These are phyloP conservation scores for Notamacropus eugenii DNA, from an alignment of 2,797 vertebrate species.

Conservation along the genomic window DNA sequence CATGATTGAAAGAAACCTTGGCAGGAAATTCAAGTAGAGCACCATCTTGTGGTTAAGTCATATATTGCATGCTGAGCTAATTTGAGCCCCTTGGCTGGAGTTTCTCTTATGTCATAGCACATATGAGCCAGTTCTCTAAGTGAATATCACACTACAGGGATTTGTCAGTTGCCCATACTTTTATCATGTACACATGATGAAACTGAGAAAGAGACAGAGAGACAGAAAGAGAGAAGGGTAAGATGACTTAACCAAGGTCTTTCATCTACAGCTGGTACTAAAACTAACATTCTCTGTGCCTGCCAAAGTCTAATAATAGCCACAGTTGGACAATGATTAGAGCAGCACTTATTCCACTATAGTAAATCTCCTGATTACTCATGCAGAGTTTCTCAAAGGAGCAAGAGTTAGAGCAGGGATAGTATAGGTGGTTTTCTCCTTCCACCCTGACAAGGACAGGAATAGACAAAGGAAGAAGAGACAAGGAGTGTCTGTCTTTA, in stretches of 20 bases:
- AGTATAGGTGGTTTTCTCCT: neutral
- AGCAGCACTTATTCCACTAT: neutral
- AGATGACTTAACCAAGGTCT: neutral
- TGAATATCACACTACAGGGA: neutral
- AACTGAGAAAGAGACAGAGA: neutral
- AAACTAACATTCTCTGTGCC: neutral
- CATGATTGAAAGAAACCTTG: neutral
- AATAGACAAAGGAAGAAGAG: neutral
- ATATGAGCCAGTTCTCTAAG: neutral
- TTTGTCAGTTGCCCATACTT: neutral
- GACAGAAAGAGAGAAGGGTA: neutral
- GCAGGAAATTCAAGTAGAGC: neutral
- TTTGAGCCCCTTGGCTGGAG: neutral
- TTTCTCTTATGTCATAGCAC: neutral
- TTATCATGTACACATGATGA: neutral
- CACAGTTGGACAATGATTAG: neutral
- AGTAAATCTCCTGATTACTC: neutral
- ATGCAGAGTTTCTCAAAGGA: neutral
- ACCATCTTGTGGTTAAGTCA: neutral
- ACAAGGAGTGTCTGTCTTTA: neutral
- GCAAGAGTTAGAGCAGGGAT: slow-evolving; percentile 6
- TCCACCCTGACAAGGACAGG: neutral
- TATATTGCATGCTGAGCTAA: neutral
- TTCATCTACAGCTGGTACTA: neutral
- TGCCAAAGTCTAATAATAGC: neutral